Conservation (phyloP, 2,113 vertebrate genomes). For the Albula goreensis region DNA sequence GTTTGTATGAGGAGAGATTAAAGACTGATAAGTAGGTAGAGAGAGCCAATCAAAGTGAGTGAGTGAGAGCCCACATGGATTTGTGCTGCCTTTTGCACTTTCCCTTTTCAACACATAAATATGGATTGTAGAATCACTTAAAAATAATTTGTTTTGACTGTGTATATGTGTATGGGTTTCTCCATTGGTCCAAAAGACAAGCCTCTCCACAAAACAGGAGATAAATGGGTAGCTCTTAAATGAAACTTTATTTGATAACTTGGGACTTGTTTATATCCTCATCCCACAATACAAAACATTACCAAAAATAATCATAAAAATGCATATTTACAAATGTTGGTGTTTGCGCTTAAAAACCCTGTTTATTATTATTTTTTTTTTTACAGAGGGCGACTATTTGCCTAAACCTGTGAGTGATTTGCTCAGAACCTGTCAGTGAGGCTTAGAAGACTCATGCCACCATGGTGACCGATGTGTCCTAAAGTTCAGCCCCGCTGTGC, state of each 20-base stretch:
- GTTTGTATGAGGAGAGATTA: too few species aligned
- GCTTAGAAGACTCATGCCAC: background rate
- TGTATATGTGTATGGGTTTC: background rate
- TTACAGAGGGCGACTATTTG: background rate
- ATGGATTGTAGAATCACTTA: too few species aligned
- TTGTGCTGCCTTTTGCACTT: too few species aligned
- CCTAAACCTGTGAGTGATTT: background rate
- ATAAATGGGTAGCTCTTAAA: background rate
- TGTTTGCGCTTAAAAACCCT: background rate
- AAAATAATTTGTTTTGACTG: background rate
- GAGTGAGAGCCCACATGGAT: too few species aligned
- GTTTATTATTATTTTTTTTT: background rate
- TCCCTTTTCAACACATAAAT: too few species aligned
- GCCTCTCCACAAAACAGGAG: background rate
- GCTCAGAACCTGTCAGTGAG: background rate
- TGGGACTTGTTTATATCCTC: background rate
- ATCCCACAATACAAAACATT: slow-evolving; percentile 10
- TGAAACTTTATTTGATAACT: slow-evolving; percentile 22
- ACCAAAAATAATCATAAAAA: slow-evolving; percentile 11
- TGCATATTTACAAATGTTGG: slow-evolving; percentile 21
- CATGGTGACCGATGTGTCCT: background rate
- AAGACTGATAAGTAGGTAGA: too few species aligned
- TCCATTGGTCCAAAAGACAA: background rate
- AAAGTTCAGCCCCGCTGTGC: background rate
- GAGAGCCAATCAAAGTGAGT: too few species aligned